Evolutionary conservation across 2,113 vertebrate species (phyloP), one percentile per base, ranked within the genome.

Genomic region (Solea senegalensis): DNA sequence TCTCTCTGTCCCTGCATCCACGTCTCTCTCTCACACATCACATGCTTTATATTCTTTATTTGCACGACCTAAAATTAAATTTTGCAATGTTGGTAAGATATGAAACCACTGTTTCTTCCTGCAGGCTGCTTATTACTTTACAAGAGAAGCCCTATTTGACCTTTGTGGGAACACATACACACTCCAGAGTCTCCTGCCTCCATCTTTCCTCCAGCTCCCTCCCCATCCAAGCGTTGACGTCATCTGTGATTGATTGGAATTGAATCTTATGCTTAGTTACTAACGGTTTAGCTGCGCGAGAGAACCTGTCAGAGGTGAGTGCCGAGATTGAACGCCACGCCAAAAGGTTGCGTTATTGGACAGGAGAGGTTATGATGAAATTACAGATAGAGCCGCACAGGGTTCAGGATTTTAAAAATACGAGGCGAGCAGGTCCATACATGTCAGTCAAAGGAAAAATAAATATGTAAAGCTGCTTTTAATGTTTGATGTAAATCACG

Each of bases 281-380:
- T 34, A 6, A 51, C 61, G 49, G 67, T 84, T 86, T 73, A 61
- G 73, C 74, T 46, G 78, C 68, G 51, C 46, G 56, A 84, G 60
- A 78, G 75, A 78, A 70, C 41, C 64, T 72, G 73, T 78, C 80
- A 76, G 74, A 68, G 69, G 61, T 58, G 76, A 80, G 70, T 4
- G 11, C 26, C 1, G 39, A 66, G 72, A 81, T 64, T 72, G 51
- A 70, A 80, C 61, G 65, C 0, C n/a, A 43, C 56, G 72, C 68
- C 69, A 60, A 78, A 81, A 80, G 81, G 68, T 86, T 10, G 49
- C 21, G 58, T 72, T 89, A 72, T 82, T 82, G 69, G 77, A 72
- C 57, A 12, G 54, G 65, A 81, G 80, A 71, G 81, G 76, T 79
- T 77, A 61, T 44, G 84, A 82, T 79, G 78, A 86, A 89, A 87